Evolutionary conservation across 2,888 invertebrate species (phyloP).

Genomic region (Dusona sp.): DNA sequence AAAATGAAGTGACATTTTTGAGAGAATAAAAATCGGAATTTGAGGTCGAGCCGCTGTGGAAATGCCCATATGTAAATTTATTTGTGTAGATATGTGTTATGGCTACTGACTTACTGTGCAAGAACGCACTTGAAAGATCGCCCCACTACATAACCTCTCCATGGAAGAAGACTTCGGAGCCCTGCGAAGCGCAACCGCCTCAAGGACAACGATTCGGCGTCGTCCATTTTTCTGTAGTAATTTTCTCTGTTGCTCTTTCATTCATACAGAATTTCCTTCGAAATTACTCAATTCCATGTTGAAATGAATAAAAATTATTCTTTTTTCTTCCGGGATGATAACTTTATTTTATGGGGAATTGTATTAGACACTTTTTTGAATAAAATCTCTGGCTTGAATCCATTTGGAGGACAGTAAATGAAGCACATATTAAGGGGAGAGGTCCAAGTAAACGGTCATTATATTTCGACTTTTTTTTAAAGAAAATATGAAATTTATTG

Average conservation of each 20-base stretch:
- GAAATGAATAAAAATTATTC: background rate
- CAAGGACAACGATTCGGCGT: slow-evolving; percentile 70
- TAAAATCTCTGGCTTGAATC: background rate
- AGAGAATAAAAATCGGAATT: background rate
- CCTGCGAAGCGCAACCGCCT: slow-evolving; percentile 71
- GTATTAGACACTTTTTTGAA: background rate
- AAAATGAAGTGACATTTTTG: too few species aligned
- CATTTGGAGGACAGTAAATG: too few species aligned
- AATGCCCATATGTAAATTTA: background rate
- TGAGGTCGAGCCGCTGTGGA: background rate
- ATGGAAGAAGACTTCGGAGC: slow-evolving; percentile 46
- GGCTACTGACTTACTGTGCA: slow-evolving; percentile 54
- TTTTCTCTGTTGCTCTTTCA: slow-evolving; percentile 18
- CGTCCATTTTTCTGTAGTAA: slow-evolving; percentile 26
- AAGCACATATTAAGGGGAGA: too few species aligned
- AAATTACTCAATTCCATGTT: background rate
- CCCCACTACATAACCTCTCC: slow-evolving; percentile 58
- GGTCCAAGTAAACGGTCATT: too few species aligned
- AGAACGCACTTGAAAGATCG: slow-evolving; percentile 45
- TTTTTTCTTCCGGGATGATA: background rate
- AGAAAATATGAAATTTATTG: too few species aligned
- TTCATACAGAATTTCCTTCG: slow-evolving; percentile 41
- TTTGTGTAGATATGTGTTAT: slow-evolving; percentile 20
- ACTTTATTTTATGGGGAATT: background rate
- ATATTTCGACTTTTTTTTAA: too few species aligned